Percentiles rank a stretch among this genome's conserved stretches.
Conservation (phyloP, 1,140 invertebrate genomes). For the Zaprionus tsacasi region DNA sequence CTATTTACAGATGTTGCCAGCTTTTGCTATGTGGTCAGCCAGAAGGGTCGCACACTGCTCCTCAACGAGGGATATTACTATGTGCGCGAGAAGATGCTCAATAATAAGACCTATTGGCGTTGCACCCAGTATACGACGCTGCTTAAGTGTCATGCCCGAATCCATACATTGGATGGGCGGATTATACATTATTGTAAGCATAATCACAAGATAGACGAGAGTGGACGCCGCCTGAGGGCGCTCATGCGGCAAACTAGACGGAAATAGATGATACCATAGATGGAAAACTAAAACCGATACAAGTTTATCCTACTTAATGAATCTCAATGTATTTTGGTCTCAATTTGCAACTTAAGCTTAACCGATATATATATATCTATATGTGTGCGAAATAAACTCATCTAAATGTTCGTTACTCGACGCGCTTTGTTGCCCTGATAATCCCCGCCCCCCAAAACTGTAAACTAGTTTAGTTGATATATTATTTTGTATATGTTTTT, state of each 20-base stretch:
- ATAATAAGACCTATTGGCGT: conserved; percentile 76
- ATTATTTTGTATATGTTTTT: background rate
- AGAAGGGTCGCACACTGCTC: conserved; percentile 74
- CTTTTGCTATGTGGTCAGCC: conserved; percentile 65
- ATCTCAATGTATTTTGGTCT: conserved; percentile 24
- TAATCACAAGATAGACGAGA: conserved; percentile 55
- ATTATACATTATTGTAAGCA: conserved; percentile 68
- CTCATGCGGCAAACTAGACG: background rate
- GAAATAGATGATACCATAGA: background rate
- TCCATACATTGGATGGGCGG: conserved; percentile 61
- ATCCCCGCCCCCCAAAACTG: background rate
- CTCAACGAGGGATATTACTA: conserved; percentile 63
- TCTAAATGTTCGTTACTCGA: background rate
- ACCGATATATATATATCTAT: background rate
- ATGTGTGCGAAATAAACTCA: conserved; percentile 21
- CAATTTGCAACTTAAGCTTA: conserved; percentile 3
- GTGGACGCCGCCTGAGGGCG: conserved; percentile 29
- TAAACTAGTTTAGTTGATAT: background rate
- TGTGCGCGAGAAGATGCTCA: conserved; percentile 71
- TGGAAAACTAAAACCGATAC: background rate
- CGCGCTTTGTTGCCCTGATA: background rate
- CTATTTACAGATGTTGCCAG: conserved; percentile 26
- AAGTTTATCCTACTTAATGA: background rate
- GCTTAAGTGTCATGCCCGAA: conserved; percentile 69
- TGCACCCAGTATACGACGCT: conserved; percentile 79